These are phyloP conservation scores for Tiliacea citrago DNA, from an alignment of 2,888 invertebrate genomes.

Conservation along the genomic window DNA sequence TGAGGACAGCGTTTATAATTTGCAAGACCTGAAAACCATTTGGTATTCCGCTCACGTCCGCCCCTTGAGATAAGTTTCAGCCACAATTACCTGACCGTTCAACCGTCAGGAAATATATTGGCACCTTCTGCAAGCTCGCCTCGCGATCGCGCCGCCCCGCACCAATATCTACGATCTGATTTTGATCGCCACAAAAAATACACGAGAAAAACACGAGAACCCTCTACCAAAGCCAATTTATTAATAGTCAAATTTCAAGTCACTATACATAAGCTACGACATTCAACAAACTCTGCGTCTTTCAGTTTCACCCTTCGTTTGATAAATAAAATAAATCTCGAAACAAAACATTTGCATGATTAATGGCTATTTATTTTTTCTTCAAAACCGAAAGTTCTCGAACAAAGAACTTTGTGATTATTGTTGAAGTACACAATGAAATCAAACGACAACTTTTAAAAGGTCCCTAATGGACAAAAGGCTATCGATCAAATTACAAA, in stretches of 20 bases:
- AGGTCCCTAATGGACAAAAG: conserved; percentile 88
- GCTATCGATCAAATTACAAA: conserved; percentile 89
- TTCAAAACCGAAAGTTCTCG: conserved; percentile 76
- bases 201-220: conserved; percentile 63
- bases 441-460: conserved; percentile 89
- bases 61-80: conserved; percentile 89
- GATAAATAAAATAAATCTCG: conserved; percentile 75
- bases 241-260: conserved; percentile 70
- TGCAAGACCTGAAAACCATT: conserved; percentile 81
- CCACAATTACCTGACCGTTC: conserved; percentile 90
- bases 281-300: conserved; percentile 53
- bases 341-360: conserved; percentile 80
- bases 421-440: conserved; percentile 85
- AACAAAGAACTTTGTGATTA: conserved; percentile 82
- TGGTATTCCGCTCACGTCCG: conserved; percentile 86
- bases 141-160: conserved; percentile 71
- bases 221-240: conserved; percentile 69
- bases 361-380: conserved; percentile 83
- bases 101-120: conserved; percentile 89
- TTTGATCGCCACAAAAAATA: conserved; percentile 73
- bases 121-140: conserved; percentile 84
- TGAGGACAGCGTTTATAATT: conserved; percentile 84
- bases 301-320: conserved; percentile 70
- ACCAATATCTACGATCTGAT: conserved; percentile 82
- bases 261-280: conserved; percentile 64